Conservation (phyloP, 2,113 vertebrate species). For the Hemicordylus capensis region DNA sequence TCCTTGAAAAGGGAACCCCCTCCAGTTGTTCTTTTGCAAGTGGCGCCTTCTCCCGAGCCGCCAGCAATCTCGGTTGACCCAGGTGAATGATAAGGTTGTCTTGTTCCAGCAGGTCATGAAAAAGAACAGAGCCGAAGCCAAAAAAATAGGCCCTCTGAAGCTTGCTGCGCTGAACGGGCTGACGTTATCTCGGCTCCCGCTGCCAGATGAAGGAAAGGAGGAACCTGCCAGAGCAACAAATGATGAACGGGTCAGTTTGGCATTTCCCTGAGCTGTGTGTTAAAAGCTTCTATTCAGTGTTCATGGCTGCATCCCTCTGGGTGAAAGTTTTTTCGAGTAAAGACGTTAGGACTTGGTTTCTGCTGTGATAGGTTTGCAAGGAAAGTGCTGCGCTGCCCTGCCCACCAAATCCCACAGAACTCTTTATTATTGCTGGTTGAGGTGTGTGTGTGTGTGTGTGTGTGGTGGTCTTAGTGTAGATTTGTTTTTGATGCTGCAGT, state of each 20-base stretch:
- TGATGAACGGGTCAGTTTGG: constrained; percentile 88
- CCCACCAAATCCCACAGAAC: too few relatives aligned
- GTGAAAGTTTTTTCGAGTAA: not conserved
- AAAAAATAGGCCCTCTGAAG: constrained; percentile 92
- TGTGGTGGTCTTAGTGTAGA: not conserved
- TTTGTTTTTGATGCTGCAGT: not conserved
- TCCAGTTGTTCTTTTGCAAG: too few relatives aligned
- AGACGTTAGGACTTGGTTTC: not conserved
- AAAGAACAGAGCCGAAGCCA: constrained; percentile 87
- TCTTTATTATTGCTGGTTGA: not conserved
- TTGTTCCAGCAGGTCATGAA: constrained; percentile 88
- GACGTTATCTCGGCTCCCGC: constrained; percentile 83
- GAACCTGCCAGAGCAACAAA: constrained; percentile 87
- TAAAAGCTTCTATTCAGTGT: constrained; percentile 1
- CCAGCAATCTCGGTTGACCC: not conserved
- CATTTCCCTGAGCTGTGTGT: not conserved
- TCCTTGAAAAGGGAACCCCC: constrained; percentile 1
- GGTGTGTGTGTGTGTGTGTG: not conserved
- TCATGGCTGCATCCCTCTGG: constrained; percentile 12
- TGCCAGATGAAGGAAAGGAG: constrained; percentile 85
- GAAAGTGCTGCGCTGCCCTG: too few relatives aligned
- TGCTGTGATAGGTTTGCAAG: constrained; percentile 2
- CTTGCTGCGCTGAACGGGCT: constrained; percentile 91
- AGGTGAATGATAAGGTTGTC: not conserved
- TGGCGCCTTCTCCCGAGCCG: not conserved